These are phyloP conservation scores for Heliothis virescens DNA, from an alignment of 1,140 invertebrate species.

Conservation along the genomic window DNA sequence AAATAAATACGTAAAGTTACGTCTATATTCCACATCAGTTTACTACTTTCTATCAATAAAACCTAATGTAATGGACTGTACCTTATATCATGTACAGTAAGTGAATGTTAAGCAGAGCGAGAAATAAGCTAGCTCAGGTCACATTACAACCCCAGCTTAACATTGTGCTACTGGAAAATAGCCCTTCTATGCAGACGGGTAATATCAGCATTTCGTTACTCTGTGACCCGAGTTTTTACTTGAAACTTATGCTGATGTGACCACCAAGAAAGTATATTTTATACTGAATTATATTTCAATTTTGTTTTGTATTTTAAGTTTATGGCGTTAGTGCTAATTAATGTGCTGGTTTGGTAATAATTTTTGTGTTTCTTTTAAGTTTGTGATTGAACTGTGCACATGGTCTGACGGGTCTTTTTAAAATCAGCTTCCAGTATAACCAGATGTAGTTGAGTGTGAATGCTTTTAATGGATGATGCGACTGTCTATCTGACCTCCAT, in stretches of 20 bases:
- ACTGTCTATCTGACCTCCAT: too few relatives aligned
- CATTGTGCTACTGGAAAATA: not conserved
- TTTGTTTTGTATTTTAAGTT: constrained; percentile 12
- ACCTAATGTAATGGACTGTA: not conserved
- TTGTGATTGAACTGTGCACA: too few relatives aligned
- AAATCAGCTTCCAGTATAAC: too few relatives aligned
- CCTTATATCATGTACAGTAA: not conserved
- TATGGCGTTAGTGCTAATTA: constrained; percentile 2
- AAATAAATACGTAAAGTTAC: too few relatives aligned
- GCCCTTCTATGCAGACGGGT: too few relatives aligned
- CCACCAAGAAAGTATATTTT: constrained; percentile 10
- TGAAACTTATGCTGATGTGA: constrained; percentile 22
- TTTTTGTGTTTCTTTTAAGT: too few relatives aligned
- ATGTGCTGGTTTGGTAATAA: not conserved
- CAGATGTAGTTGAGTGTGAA: too few relatives aligned
- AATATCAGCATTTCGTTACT: not conserved
- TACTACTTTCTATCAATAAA: not conserved
- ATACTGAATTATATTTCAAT: constrained; percentile 14
- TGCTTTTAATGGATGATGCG: too few relatives aligned
- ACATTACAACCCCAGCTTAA: not conserved
- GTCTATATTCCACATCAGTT: not conserved
- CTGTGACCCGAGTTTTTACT: constrained; percentile 24
- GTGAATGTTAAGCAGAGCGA: not conserved
- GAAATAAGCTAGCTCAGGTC: constrained; percentile 14
- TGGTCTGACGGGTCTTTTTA: too few relatives aligned